phyloP scores from a whole-genome alignment of 2,888 invertebrate genomes.

The Lomographa bimaculata region DNA sequence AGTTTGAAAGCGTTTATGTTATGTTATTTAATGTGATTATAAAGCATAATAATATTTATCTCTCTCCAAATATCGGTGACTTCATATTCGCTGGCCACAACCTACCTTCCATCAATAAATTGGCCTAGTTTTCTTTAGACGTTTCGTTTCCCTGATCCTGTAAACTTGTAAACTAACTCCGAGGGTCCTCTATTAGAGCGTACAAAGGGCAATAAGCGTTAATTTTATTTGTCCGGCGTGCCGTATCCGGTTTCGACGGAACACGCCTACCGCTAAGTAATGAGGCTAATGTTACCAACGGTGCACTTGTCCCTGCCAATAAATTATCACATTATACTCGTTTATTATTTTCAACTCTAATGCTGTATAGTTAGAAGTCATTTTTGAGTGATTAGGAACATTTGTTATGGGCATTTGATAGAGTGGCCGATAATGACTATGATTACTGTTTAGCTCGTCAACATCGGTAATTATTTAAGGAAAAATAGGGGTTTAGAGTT shows the following conservation, averaged over 20 bases:
- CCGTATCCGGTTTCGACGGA: constrained; percentile 75
- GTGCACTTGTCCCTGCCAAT: constrained; percentile 51
- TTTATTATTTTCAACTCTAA: constrained; percentile 42
- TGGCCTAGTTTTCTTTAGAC: constrained; percentile 6
- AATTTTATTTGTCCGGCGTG: constrained; percentile 74
- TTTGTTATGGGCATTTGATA: constrained; percentile 2
- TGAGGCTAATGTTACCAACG: constrained; percentile 70
- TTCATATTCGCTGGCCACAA: too few species aligned
- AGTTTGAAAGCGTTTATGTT: too few species aligned
- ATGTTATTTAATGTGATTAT: too few species aligned
- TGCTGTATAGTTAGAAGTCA: constrained; percentile 21
- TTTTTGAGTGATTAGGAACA: constrained; percentile 18
- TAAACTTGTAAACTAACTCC: constrained; percentile 23
- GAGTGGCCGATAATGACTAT: too few species aligned
- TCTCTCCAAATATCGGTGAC: too few species aligned
- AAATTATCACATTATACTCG: constrained; percentile 37
- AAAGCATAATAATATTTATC: too few species aligned
- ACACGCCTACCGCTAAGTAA: constrained; percentile 79
- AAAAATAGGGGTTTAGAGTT: too few species aligned
- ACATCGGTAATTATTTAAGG: too few species aligned
- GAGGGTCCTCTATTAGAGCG: constrained; percentile 20
- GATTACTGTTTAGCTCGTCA: too few species aligned
- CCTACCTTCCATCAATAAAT: too few species aligned
- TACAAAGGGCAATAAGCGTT: constrained; percentile 61
- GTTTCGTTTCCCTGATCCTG: constrained; percentile 20